phyloP scores from a whole-genome alignment of 2,888 invertebrate genomes.

The Hecatera dysodea region DNA sequence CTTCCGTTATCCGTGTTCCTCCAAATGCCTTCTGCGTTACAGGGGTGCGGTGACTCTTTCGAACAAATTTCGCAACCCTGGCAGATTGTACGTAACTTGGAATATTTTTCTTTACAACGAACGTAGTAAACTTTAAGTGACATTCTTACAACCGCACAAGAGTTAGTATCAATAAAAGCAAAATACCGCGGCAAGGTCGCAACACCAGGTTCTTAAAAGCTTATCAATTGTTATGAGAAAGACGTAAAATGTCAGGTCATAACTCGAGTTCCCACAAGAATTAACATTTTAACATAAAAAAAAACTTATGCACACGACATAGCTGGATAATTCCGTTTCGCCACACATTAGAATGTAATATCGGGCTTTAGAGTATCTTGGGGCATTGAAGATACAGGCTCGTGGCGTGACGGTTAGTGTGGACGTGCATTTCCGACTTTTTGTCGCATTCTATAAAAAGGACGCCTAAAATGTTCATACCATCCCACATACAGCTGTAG shows the following conservation, averaged over 20 bases:
- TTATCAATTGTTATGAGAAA: conserved; percentile 49
- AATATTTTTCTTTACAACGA: background rate
- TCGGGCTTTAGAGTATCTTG: conserved; percentile 48
- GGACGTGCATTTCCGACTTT: conserved; percentile 31
- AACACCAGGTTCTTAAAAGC: conserved; percentile 30
- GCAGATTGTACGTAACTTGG: too few relatives aligned
- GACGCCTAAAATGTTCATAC: too few relatives aligned
- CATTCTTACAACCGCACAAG: conserved; percentile 22
- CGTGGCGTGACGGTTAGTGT: conserved; percentile 21
- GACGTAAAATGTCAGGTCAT: conserved; percentile 42
- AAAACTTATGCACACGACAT: conserved; percentile 57
- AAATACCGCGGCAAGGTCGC: conserved; percentile 27
- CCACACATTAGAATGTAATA: conserved; percentile 63
- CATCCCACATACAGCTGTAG: too few relatives aligned
- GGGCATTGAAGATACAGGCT: conserved; percentile 47
- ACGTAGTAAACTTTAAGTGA: conserved; percentile 6
- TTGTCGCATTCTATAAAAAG: conserved; percentile 24
- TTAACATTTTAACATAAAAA: conserved; percentile 54
- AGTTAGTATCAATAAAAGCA: conserved; percentile 34
- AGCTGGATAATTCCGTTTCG: conserved; percentile 54
- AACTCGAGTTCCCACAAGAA: conserved; percentile 44
- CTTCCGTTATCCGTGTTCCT: too few relatives aligned
- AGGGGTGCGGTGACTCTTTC: too few relatives aligned
- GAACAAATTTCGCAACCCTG: too few relatives aligned
- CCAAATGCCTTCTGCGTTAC: too few relatives aligned